Evolutionary conservation across 2,797 vertebrate genomes (phyloP).

Genomic region (Pyrocephalus nanus): DNA sequence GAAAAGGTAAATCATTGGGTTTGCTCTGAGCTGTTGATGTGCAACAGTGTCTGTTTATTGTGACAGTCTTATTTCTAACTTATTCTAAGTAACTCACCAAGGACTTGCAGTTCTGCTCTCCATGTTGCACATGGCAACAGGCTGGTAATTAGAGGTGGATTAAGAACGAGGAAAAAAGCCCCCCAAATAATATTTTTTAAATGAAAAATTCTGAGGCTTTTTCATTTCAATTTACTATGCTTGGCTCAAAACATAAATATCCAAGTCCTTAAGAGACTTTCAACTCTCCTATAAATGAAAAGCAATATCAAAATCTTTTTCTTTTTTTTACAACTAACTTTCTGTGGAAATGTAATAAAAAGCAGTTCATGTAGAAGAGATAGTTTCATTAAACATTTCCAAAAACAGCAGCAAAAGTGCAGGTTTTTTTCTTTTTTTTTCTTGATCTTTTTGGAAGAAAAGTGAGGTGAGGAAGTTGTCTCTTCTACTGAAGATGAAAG

Average conservation of each 20-base stretch:
- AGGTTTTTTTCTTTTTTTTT: accelerated
- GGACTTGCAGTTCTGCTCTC: neutral
- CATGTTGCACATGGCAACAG: neutral
- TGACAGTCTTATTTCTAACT: neutral
- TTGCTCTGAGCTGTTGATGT: conserved; percentile 6
- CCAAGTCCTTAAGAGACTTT: neutral
- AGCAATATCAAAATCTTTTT: neutral
- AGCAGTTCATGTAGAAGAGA: neutral
- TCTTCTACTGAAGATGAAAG: neutral
- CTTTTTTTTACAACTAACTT: neutral
- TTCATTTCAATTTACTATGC: neutral
- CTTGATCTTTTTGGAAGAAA: neutral
- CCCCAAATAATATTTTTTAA: neutral
- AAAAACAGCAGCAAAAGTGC: neutral
- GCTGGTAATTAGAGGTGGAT: neutral
- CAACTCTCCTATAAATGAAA: neutral
- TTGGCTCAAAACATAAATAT: neutral
- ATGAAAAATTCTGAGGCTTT: neutral
- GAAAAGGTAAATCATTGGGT: conserved; percentile 16
- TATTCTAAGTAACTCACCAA: neutral
- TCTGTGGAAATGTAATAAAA: neutral
- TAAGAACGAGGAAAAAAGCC: neutral
- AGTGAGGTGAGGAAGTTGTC: neutral
- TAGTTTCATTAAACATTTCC: neutral
- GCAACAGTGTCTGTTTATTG: neutral